phyloP scores from a whole-genome alignment of 2,113 vertebrate species.

The Ctenomys sociabilis region DNA sequence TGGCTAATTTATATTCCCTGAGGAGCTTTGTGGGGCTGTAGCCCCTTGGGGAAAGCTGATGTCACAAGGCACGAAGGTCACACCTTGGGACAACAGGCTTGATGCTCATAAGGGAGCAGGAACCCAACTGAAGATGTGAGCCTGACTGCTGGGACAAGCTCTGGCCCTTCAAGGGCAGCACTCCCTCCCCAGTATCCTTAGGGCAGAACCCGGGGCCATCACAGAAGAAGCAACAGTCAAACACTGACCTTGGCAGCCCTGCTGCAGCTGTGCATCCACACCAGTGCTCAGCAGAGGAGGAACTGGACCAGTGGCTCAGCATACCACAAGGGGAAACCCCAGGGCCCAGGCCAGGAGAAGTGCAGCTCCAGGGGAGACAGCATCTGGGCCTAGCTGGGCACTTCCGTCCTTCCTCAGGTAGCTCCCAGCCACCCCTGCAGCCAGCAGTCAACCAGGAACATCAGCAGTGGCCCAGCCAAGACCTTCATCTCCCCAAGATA shows the following conservation, averaged over 20 bases:
- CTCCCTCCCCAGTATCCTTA: too few relatives aligned
- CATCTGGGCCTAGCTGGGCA: not conserved
- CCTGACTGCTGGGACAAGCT: not conserved
- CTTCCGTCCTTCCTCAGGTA: slow-evolving; percentile 53
- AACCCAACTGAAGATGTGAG: not conserved
- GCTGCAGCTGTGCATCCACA: not conserved
- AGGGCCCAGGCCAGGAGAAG: not conserved
- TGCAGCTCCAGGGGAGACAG: not conserved
- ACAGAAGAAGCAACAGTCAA: not conserved
- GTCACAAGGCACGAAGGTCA: not conserved
- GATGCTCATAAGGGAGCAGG: too few relatives aligned
- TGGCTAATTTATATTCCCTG: not conserved
- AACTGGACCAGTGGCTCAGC: not conserved
- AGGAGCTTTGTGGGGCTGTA: not conserved
- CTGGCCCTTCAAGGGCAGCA: not conserved
- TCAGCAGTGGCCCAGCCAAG: not conserved
- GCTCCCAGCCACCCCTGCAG: slow-evolving; percentile 1
- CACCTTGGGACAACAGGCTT: not conserved
- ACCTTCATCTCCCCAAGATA: not conserved
- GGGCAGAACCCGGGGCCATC: not conserved
- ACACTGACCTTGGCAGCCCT: not conserved
- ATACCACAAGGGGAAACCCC: not conserved
- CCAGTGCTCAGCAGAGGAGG: too few relatives aligned
- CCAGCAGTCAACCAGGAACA: not conserved
- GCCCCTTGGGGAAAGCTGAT: not conserved